Base-by-base conservation (phyloP, 2,797 vertebrate genomes). In the Myoxocephalus aenaeus region DNA sequence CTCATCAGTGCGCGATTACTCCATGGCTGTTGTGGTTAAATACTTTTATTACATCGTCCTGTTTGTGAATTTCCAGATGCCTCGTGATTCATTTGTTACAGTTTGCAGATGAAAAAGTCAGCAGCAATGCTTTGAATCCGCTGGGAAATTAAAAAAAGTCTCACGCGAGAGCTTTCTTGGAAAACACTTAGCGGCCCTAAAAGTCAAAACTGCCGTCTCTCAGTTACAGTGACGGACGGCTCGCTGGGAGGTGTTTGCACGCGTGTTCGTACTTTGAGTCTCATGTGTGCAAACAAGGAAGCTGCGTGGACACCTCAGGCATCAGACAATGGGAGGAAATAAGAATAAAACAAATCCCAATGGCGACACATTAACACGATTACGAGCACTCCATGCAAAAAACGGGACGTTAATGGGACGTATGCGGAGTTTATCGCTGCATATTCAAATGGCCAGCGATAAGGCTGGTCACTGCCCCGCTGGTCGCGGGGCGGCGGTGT, bases 381-480 rank as follows among this genome's bases (percentile, higher is more conserved):
- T 79, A 82, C 14, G 65, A 82, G 67, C 83, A 75, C 87, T 87
- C 84, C 84, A 93, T 93, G 92, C 92, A 93, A 94, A 94, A 10
- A 94, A 82, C 9, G 12, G 73, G 68, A 66, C 69, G 77, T 84
- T 87, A 83, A 88, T 75, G 80, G 76, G 88, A 83, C 69, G 17
- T 76, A 75, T 74, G 87, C 67, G 29, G 65, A 82, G 75, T 90
- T 89, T 86, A 92, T 94, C 90, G 62, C 14, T 51, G 73, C 73
- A 70, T 82, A 93, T 92, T 92, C 90, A 94, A 94, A 94, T 83
- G 76, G 58, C 85, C 67, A 27, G 80, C 3, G 89, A 89, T 90
- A 88, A 91, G 75, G 82, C 77, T 65, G 77, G 90, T 88, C 87
- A 77, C 86, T 83, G 74, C 59, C 38, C 68, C 77, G 71, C 74